Evolutionary conservation across 92 coral and sea anemone genomes (phyloP).

Genomic region (Palythoa grandiflora): DNA sequence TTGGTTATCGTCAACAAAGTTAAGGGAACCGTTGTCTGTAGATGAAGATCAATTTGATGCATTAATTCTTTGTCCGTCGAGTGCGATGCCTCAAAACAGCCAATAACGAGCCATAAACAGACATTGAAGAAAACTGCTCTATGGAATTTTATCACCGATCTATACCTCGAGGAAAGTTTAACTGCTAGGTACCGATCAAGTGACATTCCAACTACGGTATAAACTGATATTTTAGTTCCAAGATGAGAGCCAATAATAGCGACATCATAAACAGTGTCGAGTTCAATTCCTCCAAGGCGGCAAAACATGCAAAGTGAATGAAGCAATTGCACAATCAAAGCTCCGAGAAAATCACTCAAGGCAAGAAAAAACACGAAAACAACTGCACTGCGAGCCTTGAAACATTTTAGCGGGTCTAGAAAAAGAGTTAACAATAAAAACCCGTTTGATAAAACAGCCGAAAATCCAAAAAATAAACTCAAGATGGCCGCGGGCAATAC

Average conservation of each 20-base stretch:
- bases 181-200: conserved; percentile 73
- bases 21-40: conserved; percentile 75
- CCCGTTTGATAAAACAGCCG: conserved; percentile 66
- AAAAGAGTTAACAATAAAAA: conserved; percentile 69
- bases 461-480: conserved; percentile 64
- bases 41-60: conserved; percentile 66
- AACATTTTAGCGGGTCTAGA: conserved; percentile 73
- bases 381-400: conserved; percentile 64
- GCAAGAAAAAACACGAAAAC: conserved; percentile 68
- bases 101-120: conserved; percentile 60
- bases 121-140: conserved; percentile 47
- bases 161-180: conserved; percentile 66
- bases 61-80: conserved; percentile 35
- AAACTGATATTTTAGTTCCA: conserved; percentile 71
- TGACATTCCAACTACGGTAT: conserved; percentile 69
- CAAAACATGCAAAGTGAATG: conserved; percentile 64
- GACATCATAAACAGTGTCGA: conserved; percentile 18
- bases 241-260: conserved; percentile 63
- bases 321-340: conserved; percentile 58
- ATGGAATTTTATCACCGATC: conserved; percentile 50
- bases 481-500: conserved; percentile 62
- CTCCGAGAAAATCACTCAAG: conserved; percentile 70
- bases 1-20: conserved; percentile 37
- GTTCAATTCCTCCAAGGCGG: conserved; percentile 6
- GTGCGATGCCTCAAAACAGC: conserved; percentile 68